These are phyloP conservation scores for Cyclophora albipunctata DNA, from an alignment of 2,888 invertebrate genomes.

Conservation along the genomic window DNA sequence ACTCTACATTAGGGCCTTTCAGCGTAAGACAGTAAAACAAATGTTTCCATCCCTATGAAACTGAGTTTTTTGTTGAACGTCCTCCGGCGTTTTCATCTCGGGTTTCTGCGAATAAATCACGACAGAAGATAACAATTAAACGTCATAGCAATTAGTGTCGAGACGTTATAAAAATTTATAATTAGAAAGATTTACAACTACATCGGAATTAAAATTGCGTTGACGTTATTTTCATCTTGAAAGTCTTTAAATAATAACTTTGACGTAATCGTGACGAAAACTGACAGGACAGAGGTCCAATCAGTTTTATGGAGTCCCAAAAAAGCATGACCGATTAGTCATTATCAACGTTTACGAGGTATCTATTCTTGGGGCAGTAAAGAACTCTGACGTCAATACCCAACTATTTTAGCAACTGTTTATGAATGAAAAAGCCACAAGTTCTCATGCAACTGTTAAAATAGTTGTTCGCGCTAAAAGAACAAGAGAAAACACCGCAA, in stretches of 20 bases:
- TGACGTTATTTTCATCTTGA: too few species aligned
- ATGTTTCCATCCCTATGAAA: constrained; percentile 5
- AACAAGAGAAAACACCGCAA: neutral
- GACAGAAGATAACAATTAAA: constrained; percentile 27
- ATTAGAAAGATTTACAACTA: constrained; percentile 23
- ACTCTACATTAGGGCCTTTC: too few species aligned
- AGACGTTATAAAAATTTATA: constrained; percentile 29
- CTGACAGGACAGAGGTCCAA: too few species aligned
- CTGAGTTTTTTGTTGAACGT: constrained; percentile 8
- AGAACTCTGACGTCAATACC: constrained; percentile 2
- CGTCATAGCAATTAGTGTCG: constrained; percentile 31
- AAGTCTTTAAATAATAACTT: too few species aligned
- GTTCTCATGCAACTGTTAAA: neutral
- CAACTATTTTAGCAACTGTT: neutral
- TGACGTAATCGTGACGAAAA: too few species aligned
- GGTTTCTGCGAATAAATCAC: constrained; percentile 27
- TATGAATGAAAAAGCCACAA: neutral
- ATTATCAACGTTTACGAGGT: too few species aligned
- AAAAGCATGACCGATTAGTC: too few species aligned
- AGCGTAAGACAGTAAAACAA: too few species aligned
- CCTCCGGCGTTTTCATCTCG: constrained; percentile 6
- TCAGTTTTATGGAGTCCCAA: too few species aligned
- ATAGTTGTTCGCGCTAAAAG: neutral
- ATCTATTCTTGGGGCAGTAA: neutral
- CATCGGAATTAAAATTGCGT: too few species aligned